A percentile compares a stretch with the other conserved stretches of the same genome.
Evolutionary conservation across 2,797 vertebrate genomes (phyloP).

Genomic region (Sciurus carolinensis): DNA sequence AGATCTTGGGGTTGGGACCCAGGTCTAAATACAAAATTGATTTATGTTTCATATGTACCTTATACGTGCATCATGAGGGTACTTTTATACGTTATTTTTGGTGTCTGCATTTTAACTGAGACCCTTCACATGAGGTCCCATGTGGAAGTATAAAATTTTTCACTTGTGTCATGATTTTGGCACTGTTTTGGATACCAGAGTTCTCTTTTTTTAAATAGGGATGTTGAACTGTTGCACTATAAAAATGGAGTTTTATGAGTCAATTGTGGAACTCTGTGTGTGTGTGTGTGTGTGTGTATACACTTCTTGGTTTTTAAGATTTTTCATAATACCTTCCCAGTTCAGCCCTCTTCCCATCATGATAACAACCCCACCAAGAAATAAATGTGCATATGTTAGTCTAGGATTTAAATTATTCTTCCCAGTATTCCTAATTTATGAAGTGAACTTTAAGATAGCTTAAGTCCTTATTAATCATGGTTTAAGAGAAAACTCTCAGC

Average conservation of each 20-base stretch:
- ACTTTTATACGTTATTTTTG: neutral
- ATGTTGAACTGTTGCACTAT: neutral
- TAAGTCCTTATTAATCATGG: neutral
- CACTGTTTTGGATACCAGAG: neutral
- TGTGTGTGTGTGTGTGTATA: neutral
- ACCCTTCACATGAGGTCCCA: neutral
- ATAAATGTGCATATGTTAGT: neutral
- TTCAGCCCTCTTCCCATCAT: neutral
- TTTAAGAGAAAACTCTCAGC: neutral
- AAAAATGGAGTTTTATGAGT: neutral
- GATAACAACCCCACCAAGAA: neutral
- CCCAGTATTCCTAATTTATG: neutral
- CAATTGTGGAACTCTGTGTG: neutral
- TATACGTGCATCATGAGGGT: neutral
- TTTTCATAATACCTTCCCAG: neutral
- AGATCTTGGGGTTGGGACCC: neutral
- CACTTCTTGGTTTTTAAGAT: neutral
- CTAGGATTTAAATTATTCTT: constrained; percentile 18
- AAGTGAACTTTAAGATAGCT: neutral
- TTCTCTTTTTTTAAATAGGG: neutral
- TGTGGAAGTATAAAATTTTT: neutral
- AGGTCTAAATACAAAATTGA: neutral
- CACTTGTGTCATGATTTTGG: neutral
- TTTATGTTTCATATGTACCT: neutral
- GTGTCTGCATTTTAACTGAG: neutral